Percentiles rank a stretch among this genome's conserved stretches.
phyloP scores from a whole-genome alignment of 2,113 vertebrate species.

The Caloenas nicobarica region DNA sequence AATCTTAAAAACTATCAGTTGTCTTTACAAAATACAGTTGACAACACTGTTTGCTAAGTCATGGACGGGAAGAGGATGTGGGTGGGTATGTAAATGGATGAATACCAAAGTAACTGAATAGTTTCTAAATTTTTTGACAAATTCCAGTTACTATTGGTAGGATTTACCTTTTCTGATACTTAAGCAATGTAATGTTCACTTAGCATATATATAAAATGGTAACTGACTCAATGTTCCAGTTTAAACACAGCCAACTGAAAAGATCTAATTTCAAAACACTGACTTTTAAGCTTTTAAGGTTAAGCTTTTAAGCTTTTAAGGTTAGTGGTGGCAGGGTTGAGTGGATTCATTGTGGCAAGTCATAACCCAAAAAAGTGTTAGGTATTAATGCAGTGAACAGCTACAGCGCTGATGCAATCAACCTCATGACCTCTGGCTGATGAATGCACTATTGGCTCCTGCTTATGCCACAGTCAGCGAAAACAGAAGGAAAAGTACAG shows the following conservation, averaged over 20 bases:
- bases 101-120: not conserved
- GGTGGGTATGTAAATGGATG: not conserved
- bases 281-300: not conserved
- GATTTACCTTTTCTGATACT: not conserved
- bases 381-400: not conserved
- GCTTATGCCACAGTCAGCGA: not conserved
- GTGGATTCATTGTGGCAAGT: not conserved
- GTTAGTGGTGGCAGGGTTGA: not conserved
- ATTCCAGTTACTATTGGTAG: not conserved
- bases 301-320: not conserved
- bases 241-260: not conserved
- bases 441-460: not conserved
- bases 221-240: not conserved
- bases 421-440: not conserved
- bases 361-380: not conserved
- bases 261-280: not conserved
- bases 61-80: not conserved
- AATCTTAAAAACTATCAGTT: not conserved
- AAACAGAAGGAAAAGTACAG: constrained; percentile 13
- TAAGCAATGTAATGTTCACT: not conserved
- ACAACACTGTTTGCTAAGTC: not conserved
- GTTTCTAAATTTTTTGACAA: not conserved
- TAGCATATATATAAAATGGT: not conserved
- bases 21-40: not conserved
- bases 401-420: not conserved